These are phyloP conservation scores for Hyposmocoma kahamanoa DNA, from an alignment of 1,140 invertebrate genomes.

Conservation along the genomic window DNA sequence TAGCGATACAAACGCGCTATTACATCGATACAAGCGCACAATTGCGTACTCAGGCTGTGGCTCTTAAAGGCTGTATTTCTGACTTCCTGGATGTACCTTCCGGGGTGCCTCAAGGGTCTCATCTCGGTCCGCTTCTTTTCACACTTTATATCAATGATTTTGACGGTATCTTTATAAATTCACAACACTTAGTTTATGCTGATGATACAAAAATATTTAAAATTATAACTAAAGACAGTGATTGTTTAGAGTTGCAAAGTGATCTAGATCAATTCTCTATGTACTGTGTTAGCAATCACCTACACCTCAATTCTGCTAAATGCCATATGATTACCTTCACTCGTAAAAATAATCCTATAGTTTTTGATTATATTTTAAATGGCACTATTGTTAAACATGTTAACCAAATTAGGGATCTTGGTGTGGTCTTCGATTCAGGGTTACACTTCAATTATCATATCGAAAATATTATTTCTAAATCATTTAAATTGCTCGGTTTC, in stretches of 20 bases:
- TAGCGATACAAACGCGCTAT: too few species aligned
- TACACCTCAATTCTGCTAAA: neutral
- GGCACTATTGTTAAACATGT: neutral
- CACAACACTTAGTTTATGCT: neutral
- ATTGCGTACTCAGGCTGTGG: slow-evolving; percentile 22
- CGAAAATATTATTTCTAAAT: slow-evolving; percentile 9
- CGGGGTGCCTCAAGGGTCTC: slow-evolving; percentile 14
- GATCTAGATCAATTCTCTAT: neutral
- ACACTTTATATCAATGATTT: slow-evolving; percentile 16
- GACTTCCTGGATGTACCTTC: slow-evolving; percentile 12
- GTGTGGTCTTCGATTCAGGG: slow-evolving; percentile 8
- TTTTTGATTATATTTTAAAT: neutral
- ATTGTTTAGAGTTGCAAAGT: neutral
- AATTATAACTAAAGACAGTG: neutral
- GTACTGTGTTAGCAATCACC: neutral
- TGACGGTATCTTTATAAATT: neutral
- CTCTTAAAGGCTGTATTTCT: slow-evolving; percentile 13
- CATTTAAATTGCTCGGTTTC: slow-evolving; percentile 12
- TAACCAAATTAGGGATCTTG: slow-evolving; percentile 9
- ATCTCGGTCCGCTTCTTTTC: slow-evolving; percentile 12
- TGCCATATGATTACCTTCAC: neutral
- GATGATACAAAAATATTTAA: slow-evolving; percentile 18
- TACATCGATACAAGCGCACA: too few species aligned
- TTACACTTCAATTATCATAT: slow-evolving; percentile 10
- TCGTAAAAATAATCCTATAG: neutral